These are phyloP conservation scores for Stenichneumon culpator DNA, from an alignment of 2,888 invertebrate species.

Conservation along the genomic window DNA sequence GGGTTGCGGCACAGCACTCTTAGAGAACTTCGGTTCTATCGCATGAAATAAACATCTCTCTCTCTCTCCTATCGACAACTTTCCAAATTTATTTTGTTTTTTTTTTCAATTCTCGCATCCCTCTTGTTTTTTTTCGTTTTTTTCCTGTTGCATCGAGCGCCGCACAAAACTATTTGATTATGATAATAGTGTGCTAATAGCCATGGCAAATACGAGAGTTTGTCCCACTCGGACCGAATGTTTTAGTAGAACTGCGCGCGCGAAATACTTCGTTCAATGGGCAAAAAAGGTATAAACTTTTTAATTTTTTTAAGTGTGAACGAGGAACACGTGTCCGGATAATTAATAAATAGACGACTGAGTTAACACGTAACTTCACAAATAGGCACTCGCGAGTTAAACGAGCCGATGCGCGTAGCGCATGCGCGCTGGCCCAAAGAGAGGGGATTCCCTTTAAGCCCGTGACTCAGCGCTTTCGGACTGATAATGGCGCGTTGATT, in stretches of 20 bases:
- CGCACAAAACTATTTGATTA: conserved; percentile 61
- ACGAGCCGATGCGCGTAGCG: conserved; percentile 7
- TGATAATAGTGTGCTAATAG: conserved; percentile 67
- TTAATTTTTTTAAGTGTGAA: conserved; percentile 12
- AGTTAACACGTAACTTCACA: conserved; percentile 61
- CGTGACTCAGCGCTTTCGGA: conserved; percentile 56
- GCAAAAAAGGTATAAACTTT: not conserved
- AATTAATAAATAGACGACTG: conserved; percentile 58
- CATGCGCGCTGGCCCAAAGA: conserved; percentile 6
- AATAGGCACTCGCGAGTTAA: conserved; percentile 34
- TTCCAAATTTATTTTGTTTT: not conserved
- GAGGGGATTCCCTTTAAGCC: conserved; percentile 44
- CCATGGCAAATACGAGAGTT: conserved; percentile 54
- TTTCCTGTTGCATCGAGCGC: not conserved
- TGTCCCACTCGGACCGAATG: conserved; percentile 19
- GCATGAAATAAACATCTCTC: not conserved
- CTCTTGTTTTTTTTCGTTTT: not conserved
- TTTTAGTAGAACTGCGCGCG: conserved; percentile 32
- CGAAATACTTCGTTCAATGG: conserved; percentile 12
- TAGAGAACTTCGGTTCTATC: not conserved
- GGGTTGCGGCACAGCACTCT: too few species aligned
- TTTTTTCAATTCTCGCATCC: not conserved
- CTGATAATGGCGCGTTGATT: conserved; percentile 28
- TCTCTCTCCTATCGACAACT: conserved; percentile 3
- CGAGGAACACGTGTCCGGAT: conserved; percentile 47